These are phyloP conservation scores for Zophobas atratus DNA, from an alignment of 1,140 invertebrate genomes.

Conservation along the genomic window DNA sequence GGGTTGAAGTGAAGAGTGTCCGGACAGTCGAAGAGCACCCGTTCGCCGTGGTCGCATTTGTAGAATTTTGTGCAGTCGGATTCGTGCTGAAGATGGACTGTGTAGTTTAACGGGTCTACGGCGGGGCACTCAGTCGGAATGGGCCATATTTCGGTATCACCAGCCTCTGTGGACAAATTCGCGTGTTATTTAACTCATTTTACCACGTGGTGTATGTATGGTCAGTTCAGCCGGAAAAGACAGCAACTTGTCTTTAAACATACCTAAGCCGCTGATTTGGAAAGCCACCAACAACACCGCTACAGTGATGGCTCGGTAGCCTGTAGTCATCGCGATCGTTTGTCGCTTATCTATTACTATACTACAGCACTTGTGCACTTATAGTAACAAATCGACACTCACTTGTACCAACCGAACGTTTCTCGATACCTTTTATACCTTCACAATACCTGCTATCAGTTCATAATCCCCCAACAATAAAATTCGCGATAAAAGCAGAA, in stretches of 20 bases:
- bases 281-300: no score
- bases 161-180: constrained; percentile 17
- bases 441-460: background rate
- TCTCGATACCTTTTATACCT: constrained; percentile 17
- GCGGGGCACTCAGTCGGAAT: constrained; percentile 39
- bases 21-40: constrained; percentile 61
- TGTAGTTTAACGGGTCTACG: constrained; percentile 12
- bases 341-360: constrained; percentile 16
- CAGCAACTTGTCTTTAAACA: no score
- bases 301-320: no score
- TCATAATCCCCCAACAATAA: background rate
- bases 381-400: constrained; percentile 27
- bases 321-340: background rate
- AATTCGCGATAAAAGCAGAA: constrained; percentile 19
- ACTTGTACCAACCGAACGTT: background rate
- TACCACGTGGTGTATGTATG: no score
- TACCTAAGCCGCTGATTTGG: no score
- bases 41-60: constrained; percentile 63
- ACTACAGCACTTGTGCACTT: constrained; percentile 32
- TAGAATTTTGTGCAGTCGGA: constrained; percentile 57
- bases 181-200: no score
- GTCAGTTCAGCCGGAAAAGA: no score
- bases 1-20: constrained; percentile 67
- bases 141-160: constrained; percentile 25
- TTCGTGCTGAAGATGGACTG: constrained; percentile 51